Conservation (phyloP, 64 coral and sea anemone genomes). For the Porites australiensis region DNA sequence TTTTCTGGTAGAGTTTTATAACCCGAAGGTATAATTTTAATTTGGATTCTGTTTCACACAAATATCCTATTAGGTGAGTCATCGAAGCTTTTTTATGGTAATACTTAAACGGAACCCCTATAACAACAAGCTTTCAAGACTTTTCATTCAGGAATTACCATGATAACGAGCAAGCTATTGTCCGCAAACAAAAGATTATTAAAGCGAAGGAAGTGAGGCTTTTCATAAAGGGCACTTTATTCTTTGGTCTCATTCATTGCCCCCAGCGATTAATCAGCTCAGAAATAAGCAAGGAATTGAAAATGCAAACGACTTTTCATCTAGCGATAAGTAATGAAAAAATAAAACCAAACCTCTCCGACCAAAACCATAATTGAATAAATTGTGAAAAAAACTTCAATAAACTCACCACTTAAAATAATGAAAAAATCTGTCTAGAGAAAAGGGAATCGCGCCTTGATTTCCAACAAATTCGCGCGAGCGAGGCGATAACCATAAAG, state of each 20-base stretch:
- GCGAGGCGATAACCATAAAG: background rate
- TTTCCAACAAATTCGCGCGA: background rate
- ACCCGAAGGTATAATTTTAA: conserved; percentile 86
- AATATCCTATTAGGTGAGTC: conserved; percentile 85
- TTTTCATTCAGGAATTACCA: conserved; percentile 89
- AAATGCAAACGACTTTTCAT: conserved; percentile 88
- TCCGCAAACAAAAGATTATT: conserved; percentile 99
- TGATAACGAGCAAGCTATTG: conserved; percentile 92
- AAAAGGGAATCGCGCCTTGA: conserved; percentile 16
- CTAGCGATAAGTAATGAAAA: conserved; percentile 75
- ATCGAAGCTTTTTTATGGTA: conserved; percentile 84
- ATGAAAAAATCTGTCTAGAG: conserved; percentile 60
- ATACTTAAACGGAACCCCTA: conserved; percentile 87
- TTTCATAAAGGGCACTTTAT: conserved; percentile 98
- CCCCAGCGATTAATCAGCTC: conserved; percentile 90
- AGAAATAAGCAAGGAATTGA: conserved; percentile 86
- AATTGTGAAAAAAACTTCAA: conserved; percentile 77
- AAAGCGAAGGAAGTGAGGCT: conserved; percentile 82
- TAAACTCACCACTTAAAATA: conserved; percentile 72
- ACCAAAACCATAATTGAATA: conserved; percentile 89
- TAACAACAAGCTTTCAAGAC: conserved; percentile 83
- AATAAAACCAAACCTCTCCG: conserved; percentile 55
- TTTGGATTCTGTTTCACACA: conserved; percentile 78
- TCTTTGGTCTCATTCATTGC: conserved; percentile 77
- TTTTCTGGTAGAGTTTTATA: conserved; percentile 31